Percentiles rank a stretch among this genome's conserved stretches.
Evolutionary conservation across 2,113 vertebrate species (phyloP).

Genomic region (Leiothrix lutea): DNA sequence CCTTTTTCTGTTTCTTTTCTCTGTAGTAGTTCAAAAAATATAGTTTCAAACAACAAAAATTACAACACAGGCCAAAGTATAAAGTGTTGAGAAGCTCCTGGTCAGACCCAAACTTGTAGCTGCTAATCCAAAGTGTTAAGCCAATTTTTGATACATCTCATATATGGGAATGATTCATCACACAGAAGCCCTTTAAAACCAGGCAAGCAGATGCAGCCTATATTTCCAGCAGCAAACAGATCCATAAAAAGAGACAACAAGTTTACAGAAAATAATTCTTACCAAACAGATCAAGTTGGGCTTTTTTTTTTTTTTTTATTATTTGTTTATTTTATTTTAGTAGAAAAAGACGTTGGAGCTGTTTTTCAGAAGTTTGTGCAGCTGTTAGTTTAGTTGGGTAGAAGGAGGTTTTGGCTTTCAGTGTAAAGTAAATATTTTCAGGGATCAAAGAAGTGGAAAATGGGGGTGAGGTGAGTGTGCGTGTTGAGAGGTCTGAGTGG

Average conservation of each 20-base stretch:
- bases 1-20: background rate
- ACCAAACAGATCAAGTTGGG: background rate
- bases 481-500: background rate
- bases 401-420: conserved; percentile 22
- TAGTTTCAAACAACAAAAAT: background rate
- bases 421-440: conserved; percentile 12
- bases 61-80: background rate
- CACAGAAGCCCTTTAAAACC: background rate
- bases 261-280: background rate
- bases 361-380: conserved; percentile 24
- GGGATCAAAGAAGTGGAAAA: conserved; percentile 2
- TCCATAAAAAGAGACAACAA: background rate
- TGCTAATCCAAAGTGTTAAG: background rate
- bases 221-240: background rate
- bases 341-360: background rate
- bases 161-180: background rate
- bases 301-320: background rate
- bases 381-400: background rate
- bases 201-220: background rate
- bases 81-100: background rate
- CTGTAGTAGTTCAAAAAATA: background rate
- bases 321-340: background rate
- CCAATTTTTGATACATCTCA: background rate
- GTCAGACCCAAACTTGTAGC: background rate
- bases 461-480: background rate